Evolutionary conservation across 2,113 vertebrate genomes (phyloP), one percentile per base, ranked within the genome.

Genomic region (Poeciliopsis turrubarensis): DNA sequence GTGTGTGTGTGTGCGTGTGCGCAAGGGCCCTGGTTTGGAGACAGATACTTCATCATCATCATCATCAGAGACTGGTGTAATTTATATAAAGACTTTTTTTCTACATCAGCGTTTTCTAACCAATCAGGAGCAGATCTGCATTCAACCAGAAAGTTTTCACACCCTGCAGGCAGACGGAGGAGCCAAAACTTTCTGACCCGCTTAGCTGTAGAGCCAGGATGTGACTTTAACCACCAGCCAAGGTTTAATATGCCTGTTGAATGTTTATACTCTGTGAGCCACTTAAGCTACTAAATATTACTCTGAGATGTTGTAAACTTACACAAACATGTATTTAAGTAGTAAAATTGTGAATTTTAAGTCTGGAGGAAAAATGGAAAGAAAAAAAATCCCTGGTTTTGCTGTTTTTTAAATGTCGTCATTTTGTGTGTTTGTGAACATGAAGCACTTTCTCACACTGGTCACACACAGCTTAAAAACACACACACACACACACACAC

Each of bases 51-150:
- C 84, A 89, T 92, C 94, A 92, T 93, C 94, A 71, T 77, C 92
- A 72, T 79, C 87, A 86, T 83, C 91, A 89, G 80, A 89, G 79
- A 86, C 87, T 92, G 88, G 89, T 91, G 89, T 90, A 89, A 92
- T 92, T 92, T 90, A 90, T 90, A 90, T 82, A 80, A 70, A 86
- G 25, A 62, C 74, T 66, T 79, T 82, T 93, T 91, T 95, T 94
- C 86, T 94, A 94, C 68, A 81, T 77, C 67, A 30, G 78, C 86
- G 89, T 94, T 95, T 94, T 95, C 85, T 93, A 92, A 94, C 25
- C 34, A 51, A 60, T 78, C 63, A 34, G 76, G 32, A 31, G 68
- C 5, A 5, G 26, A 60, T 37, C 79, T 79, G 84, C 82, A 22
- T 54, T 89, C 86, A 78, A 82, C 86, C 81, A 75, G 86, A 86